Base-by-base conservation (phyloP, 1,140 invertebrate species). In the Eubasilissa regina region DNA sequence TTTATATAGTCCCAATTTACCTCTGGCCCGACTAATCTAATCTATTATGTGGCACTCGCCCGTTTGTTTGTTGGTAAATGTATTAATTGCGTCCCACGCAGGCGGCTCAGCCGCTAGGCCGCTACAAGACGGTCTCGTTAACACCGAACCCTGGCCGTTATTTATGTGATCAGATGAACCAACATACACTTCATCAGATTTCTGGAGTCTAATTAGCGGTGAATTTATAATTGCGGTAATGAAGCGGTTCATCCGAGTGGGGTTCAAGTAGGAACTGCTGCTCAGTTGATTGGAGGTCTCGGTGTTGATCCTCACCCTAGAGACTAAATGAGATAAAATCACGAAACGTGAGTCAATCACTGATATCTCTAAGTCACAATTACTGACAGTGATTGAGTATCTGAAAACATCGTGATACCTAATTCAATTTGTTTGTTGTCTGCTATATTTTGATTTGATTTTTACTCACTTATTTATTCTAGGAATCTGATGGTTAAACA, bases 41-140 rank as follows among this genome's bases (percentile, higher is more conserved):
- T 76, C 74, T 64, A 76, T 76, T 62, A 76, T 76, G 58, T 62
- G 56, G 56, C 74, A 19, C 56, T 64, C 68, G 68, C 45, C 35
- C 44, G 74, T 62, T 73, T 76, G 74, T 76, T 76, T 64, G 58
- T 19, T 21, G 15, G 45, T 58, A 47, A 64, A 76, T 76, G 62
- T 48, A 76, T 76, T 76, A 76, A 76, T 76, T 76, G 51, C 21
- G 45, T 25, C 47, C 47, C 13, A 19, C 58, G 8, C 58, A 0
- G 58, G 1, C 17, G 19, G 53, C 12, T 62, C 15, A 21, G 21
- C 19, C n/a, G 21, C 13, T 72, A 48, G 12, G 15, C 19, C 66
- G 15, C 43, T 47, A 47, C 47, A 47, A 48, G 66, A 48, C 43
- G 66, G 35, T 70, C 66, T 70, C 45, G 66, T 70, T 70, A 70